Conservation (phyloP, 2,888 invertebrate species). For the Glyphotaelius pellucidus region DNA sequence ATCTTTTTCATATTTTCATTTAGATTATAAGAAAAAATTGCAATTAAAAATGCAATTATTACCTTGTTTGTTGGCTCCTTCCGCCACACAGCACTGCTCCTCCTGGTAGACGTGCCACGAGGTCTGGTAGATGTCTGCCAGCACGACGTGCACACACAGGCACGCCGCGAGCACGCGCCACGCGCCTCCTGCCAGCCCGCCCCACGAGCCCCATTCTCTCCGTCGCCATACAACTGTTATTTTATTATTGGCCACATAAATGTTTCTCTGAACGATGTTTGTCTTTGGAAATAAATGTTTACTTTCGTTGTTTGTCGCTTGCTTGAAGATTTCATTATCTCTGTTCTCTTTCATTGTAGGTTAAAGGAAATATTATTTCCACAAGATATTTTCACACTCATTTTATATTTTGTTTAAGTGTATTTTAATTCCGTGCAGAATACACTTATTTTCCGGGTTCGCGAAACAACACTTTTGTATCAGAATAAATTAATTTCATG, state of each 20-base stretch:
- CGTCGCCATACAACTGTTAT: not conserved
- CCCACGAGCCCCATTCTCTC: not conserved
- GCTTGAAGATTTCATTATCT: not conserved
- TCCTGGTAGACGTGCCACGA: constrained; percentile 64
- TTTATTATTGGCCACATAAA: constrained; percentile 34
- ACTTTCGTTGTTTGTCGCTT: not conserved
- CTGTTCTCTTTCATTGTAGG: not conserved
- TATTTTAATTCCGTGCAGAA: not conserved
- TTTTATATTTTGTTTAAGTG: not conserved
- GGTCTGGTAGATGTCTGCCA: constrained; percentile 56
- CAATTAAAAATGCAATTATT: not conserved
- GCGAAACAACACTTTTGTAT: too few relatives aligned
- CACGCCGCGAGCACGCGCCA: constrained; percentile 10
- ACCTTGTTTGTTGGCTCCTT: constrained; percentile 59
- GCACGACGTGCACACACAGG: not conserved
- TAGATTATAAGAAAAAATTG: too few relatives aligned
- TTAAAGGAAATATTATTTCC: not conserved
- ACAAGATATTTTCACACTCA: not conserved
- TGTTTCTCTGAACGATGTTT: not conserved
- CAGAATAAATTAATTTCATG: not conserved
- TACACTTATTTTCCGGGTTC: not conserved
- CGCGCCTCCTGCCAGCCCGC: not conserved
- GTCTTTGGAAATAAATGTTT: not conserved
- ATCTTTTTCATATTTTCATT: too few relatives aligned
- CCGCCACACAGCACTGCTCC: constrained; percentile 58